Conservation (phyloP, 2,888 invertebrate genomes). For the Eustalomyia histrio region DNA sequence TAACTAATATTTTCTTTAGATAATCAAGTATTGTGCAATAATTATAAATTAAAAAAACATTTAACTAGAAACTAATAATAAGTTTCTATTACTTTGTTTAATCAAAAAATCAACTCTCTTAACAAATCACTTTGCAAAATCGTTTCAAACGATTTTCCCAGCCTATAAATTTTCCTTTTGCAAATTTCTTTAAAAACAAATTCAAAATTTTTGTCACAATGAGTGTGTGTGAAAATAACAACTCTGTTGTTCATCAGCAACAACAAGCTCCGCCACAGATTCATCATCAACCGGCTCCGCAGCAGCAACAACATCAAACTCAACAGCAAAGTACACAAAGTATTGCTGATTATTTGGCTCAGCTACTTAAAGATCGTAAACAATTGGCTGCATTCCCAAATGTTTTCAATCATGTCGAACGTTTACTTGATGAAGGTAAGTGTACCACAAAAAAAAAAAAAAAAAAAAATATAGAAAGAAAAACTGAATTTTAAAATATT, state of each 20-base stretch:
- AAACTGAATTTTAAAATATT: background rate
- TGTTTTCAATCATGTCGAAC: constrained; percentile 99
- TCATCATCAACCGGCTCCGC: constrained; percentile 75
- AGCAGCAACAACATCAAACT: constrained; percentile 74
- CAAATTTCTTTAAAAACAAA: constrained; percentile 44
- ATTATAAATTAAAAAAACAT: constrained; percentile 50
- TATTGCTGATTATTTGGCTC: constrained; percentile 99
- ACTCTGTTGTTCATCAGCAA: constrained; percentile 76
- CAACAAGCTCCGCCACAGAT: constrained; percentile 69
- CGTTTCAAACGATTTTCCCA: constrained; percentile 39
- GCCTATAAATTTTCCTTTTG: background rate
- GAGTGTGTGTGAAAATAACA: constrained; percentile 79
- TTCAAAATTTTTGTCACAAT: constrained; percentile 71
- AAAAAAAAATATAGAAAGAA: background rate
- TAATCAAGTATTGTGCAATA: constrained; percentile 60
- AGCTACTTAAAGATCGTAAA: constrained; percentile 99
- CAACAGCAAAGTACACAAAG: constrained; percentile 90
- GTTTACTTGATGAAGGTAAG: constrained; percentile 99
- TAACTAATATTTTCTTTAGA: background rate
- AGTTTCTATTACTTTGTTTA: constrained; percentile 31
- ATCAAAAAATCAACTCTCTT: constrained; percentile 13
- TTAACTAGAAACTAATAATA: constrained; percentile 37
- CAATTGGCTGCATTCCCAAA: constrained; percentile 99
- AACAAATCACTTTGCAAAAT: constrained; percentile 5
- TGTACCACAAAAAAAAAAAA: constrained; percentile 11